Evolutionary conservation across 2,113 vertebrate species (phyloP), one percentile per base, ranked within the genome.

Genomic region (Sclerurus mexicanus): DNA sequence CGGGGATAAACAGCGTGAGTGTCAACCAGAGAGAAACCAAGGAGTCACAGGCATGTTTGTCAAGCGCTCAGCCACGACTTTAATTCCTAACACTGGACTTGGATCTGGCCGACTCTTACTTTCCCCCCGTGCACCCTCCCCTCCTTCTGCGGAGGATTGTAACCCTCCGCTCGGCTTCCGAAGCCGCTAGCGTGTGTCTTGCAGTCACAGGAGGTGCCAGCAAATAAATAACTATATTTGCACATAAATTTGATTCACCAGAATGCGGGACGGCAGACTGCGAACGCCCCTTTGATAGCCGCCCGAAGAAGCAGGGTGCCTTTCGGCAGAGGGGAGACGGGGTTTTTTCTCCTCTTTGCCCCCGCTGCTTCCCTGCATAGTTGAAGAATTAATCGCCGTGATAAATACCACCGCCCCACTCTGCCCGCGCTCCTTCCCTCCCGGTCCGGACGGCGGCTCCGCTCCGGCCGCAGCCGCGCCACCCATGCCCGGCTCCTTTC

Each of bases 11-110:
- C 25, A 76, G 58, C 46, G 6, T 27, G 59, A 90, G 47, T 14
- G 50, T 39, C 62, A 35, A 35, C 46, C 42, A 21, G 50, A 60
- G 79, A 87, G 60, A 93, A 89, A 46, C 8, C 91, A 58, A 87
- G 49, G 87, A 96, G 88, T 93, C 83, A n/a, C 52, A 62, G 89
- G 42, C 82, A 16, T 7, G 46, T 94, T 88, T 86, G 31, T 88
- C 77, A 62, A 78, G 75, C 19, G 17, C 55, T 90, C 75, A 40
- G 69, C 44, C 95, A 59, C 84, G 52, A 95, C 89, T 97, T 97
- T 87, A 95, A 97, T 97, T 94, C 97, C 80, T 97, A 98, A 95
- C 97, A 98, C 97, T 98, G 98, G 98, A 97, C 98, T 98, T 98
- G 98, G 95, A 98, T 98, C 97, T 94, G 96, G 72, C 55, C 78